Conservation (phyloP, 2,797 vertebrate genomes). For the Sternotherus odoratus region DNA sequence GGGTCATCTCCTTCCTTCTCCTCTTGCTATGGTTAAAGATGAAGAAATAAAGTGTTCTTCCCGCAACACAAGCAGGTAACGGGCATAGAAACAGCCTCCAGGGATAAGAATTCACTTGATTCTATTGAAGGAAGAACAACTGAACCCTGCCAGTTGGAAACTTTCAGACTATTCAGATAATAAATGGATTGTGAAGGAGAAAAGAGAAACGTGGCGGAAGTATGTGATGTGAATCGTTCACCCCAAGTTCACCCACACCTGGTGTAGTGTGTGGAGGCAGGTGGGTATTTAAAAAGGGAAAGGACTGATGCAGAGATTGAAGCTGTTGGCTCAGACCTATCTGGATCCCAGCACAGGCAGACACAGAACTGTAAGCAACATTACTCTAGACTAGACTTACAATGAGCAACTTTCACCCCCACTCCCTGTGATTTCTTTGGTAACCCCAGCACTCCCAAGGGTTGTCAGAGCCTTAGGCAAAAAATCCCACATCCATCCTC, state of each 20-base stretch:
- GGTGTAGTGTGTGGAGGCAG: not conserved
- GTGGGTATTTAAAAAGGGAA: not conserved
- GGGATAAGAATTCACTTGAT: not conserved
- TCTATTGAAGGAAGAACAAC: not conserved
- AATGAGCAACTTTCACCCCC: not conserved
- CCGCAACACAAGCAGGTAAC: not conserved
- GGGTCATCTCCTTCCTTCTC: too few species aligned
- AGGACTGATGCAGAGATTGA: too few species aligned
- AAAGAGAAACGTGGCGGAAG: not conserved
- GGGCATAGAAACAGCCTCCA: not conserved
- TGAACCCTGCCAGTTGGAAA: not conserved
- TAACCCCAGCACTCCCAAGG: not conserved
- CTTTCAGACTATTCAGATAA: not conserved
- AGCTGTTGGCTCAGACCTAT: too few species aligned
- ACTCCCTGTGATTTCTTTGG: accelerated
- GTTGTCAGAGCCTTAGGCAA: not conserved
- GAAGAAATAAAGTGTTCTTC: not conserved
- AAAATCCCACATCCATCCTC: accelerated
- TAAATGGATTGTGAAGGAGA: not conserved
- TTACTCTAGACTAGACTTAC: not conserved
- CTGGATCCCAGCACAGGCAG: not conserved
- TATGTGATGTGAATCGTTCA: not conserved
- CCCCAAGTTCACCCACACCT: not conserved
- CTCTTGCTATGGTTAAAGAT: accelerated
- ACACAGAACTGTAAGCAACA: not conserved